Evolutionary conservation across 92 coral and sea anemone genomes (phyloP).

Genomic region (Micromussa lordhowensis): DNA sequence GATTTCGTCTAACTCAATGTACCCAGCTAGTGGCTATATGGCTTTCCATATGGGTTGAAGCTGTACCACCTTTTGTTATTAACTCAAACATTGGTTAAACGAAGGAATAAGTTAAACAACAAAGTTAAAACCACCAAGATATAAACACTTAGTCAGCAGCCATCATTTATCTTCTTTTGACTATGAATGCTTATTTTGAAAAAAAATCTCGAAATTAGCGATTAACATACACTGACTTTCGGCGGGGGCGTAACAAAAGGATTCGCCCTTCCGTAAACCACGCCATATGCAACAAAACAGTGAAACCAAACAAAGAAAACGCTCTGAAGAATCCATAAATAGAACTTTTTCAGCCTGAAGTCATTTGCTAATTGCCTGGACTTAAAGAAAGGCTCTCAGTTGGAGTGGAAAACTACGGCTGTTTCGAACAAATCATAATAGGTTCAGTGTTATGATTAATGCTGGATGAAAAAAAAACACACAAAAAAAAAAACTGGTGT

Average conservation of each 20-base stretch:
- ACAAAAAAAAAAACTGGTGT: background rate
- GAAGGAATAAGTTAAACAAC: background rate
- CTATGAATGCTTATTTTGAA: background rate
- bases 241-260: background rate
- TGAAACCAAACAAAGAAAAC: conserved; percentile 12
- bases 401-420: too few species aligned
- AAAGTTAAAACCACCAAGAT: background rate
- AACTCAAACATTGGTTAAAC: background rate
- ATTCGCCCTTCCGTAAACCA: conserved; percentile 25
- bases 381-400: background rate
- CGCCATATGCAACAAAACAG: background rate
- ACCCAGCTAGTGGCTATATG: background rate
- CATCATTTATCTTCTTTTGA: background rate
- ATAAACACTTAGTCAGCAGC: background rate
- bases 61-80: background rate
- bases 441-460: background rate
- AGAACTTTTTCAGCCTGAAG: background rate
- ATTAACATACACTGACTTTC: background rate
- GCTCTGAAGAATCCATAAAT: background rate
- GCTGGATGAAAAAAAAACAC: background rate
- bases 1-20: background rate
- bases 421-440: background rate
- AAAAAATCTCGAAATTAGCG: too few species aligned
- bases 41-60: background rate
- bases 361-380: background rate